Evolutionary conservation across 2,797 vertebrate genomes (phyloP), one percentile per base, ranked within the genome.

Genomic region (Enteromius radiatus): DNA sequence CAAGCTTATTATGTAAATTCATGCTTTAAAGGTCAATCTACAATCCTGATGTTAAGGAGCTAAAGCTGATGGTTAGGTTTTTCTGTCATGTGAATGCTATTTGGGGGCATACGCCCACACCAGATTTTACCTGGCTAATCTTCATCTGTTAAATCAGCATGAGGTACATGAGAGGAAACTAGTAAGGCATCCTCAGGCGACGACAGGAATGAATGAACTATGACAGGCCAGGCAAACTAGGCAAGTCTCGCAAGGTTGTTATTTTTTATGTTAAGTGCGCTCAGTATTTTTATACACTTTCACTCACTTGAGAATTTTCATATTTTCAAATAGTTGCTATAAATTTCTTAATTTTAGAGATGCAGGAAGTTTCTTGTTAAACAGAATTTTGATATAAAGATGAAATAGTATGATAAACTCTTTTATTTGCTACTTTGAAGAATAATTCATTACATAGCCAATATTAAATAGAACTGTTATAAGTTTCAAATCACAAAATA

Each of bases 1-100:
- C 49, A 31, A 31, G 54, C 15, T 26, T 65, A 43, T 43, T 11
- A 14, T 19, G 41, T 63, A 31, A 47, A 15, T 47, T 63, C 38
- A n/a, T n/a, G 41, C 41, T 77, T 64, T 77, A 77, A 77, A 77
- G 75, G 75, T 64, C 59, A 77, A 19, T 68, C 31, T 36, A 8
- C 52, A 47, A 2, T 52, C 56, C 41, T 47, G 41, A 28, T 26
- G 23, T 76, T n/a, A n/a, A n/a, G n/a, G n/a, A n/a, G 7, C 31
- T 17, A 45, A 28, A 43, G 33, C 14, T 41, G 59, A 47, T 41
- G 26, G 56, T 47, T 28, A n/a, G 59, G 3, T 14, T 47, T 76
- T 19, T 11, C 59, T 7, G 10, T 43, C 8, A 38, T 45, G 56
- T 63, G 15, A 77, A 12, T 47, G 41, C n/a, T 33, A 64, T 47